These are phyloP conservation scores for Pelecanoides urinatrix DNA, from an alignment of 2,113 vertebrate species.

Conservation along the genomic window DNA sequence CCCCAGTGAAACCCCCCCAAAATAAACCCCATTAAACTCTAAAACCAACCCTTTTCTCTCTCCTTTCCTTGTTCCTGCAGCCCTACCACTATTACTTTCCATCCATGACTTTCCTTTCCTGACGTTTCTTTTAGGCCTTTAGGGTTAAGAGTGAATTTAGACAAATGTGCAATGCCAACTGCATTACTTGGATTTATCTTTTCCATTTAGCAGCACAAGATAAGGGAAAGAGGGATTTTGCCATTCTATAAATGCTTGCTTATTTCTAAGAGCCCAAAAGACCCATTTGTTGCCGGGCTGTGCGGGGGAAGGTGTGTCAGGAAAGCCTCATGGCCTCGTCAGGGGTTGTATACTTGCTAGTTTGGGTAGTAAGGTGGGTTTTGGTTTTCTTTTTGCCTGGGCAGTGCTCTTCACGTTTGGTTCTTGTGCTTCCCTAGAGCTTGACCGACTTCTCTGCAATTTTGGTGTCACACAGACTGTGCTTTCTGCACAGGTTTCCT, in stretches of 20 bases:
- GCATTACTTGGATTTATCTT: background rate
- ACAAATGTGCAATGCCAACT: background rate
- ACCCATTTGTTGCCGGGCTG: accelerated
- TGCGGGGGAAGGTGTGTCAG: background rate
- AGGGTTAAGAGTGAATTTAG: background rate
- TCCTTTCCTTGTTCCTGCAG: background rate
- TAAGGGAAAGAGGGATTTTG: background rate
- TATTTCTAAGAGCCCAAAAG: background rate
- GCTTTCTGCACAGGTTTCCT: background rate
- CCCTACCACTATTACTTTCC: background rate
- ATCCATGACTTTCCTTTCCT: background rate
- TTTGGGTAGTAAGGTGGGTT: too few relatives aligned
- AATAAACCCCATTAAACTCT: background rate
- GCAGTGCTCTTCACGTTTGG: background rate
- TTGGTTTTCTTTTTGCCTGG: background rate
- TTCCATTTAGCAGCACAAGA: background rate
- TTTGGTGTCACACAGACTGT: background rate
- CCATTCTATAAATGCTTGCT: background rate
- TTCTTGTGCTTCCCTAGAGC: background rate
- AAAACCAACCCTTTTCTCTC: background rate
- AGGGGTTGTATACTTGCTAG: accelerated
- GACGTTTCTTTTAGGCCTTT: background rate
- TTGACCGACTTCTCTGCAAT: background rate
- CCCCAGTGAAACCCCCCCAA: too few relatives aligned
- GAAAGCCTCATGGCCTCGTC: background rate